phyloP scores from a whole-genome alignment of 2,888 invertebrate species.

The Tupiocoris notatus region DNA sequence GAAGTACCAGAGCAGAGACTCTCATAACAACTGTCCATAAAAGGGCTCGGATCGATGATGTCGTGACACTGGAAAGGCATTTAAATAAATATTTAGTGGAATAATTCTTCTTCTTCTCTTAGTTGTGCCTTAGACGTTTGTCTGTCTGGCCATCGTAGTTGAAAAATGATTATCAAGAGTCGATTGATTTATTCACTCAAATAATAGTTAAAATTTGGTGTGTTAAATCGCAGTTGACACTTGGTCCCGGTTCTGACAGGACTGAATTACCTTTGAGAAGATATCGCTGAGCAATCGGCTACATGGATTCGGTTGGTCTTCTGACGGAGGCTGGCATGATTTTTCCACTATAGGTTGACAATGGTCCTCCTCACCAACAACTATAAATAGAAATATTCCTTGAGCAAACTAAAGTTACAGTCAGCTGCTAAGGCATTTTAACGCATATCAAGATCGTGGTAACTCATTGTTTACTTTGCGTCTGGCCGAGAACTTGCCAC shows the following conservation, averaged over 20 bases:
- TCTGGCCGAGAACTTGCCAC: conserved; percentile 56
- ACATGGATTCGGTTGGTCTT: conserved; percentile 61
- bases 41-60: conserved; percentile 67
- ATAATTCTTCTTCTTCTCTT: too few relatives aligned
- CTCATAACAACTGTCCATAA: conserved; percentile 67
- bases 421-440: too few relatives aligned
- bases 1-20: conserved; percentile 62
- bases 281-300: conserved; percentile 61
- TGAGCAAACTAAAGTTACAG: not conserved
- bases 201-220: too few relatives aligned
- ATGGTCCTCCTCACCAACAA: conserved; percentile 46
- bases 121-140: too few relatives aligned
- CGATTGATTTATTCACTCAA: too few relatives aligned
- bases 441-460: too few relatives aligned
- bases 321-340: conserved; percentile 47
- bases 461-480: conserved; percentile 41
- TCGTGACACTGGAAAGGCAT: conserved; percentile 68
- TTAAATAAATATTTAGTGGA: too few relatives aligned
- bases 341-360: conserved; percentile 44
- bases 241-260: too few relatives aligned
- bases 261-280: conserved; percentile 58
- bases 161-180: too few relatives aligned
- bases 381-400: conserved; percentile 26
- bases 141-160: too few relatives aligned
- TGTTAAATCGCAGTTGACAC: too few relatives aligned